A percentile compares a stretch with the other conserved stretches of the same genome.
These are phyloP conservation scores for Phalloptychus januarius DNA, from an alignment of 2,797 vertebrate species.

Conservation along the genomic window DNA sequence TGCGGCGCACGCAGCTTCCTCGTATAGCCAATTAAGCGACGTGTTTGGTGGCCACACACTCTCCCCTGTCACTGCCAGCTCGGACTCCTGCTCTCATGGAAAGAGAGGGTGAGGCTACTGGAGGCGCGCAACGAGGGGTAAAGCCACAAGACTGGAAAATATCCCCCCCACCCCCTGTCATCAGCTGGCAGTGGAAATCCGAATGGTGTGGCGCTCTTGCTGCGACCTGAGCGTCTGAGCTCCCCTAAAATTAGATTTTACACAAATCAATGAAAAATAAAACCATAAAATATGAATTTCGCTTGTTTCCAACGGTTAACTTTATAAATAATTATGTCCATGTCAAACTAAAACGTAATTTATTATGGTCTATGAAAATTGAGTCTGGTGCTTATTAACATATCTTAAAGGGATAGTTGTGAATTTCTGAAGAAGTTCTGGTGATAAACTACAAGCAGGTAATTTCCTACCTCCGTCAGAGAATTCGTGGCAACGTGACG, in stretches of 20 bases:
- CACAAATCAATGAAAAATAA: too few species aligned
- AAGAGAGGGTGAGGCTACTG: background rate
- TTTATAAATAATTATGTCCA: background rate
- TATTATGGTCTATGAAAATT: background rate
- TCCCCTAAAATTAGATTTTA: background rate
- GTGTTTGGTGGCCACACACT: slow-evolving; percentile 64
- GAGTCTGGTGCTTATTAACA: background rate
- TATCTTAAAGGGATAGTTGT: background rate
- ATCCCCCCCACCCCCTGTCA: slow-evolving; percentile 1
- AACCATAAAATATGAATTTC: background rate
- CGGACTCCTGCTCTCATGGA: slow-evolving; percentile 5
- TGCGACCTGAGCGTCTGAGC: background rate
- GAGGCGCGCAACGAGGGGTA: background rate
- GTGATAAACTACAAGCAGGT: background rate
- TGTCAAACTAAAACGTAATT: background rate
- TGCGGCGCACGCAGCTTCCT: slow-evolving; percentile 44
- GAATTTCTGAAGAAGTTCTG: background rate
- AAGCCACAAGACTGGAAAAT: slow-evolving; percentile 40
- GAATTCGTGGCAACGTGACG: background rate
- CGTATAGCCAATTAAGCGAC: slow-evolving; percentile 52
- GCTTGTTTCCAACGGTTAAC: background rate
- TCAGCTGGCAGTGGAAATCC: slow-evolving; percentile 17
- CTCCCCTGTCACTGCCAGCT: slow-evolving; percentile 12
- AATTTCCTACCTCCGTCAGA: background rate
- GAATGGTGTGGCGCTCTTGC: background rate